Percentiles rank a stretch among this genome's conserved stretches.
These are phyloP conservation scores for Coilia nasus DNA, from an alignment of 2,797 vertebrate genomes.

Conservation along the genomic window DNA sequence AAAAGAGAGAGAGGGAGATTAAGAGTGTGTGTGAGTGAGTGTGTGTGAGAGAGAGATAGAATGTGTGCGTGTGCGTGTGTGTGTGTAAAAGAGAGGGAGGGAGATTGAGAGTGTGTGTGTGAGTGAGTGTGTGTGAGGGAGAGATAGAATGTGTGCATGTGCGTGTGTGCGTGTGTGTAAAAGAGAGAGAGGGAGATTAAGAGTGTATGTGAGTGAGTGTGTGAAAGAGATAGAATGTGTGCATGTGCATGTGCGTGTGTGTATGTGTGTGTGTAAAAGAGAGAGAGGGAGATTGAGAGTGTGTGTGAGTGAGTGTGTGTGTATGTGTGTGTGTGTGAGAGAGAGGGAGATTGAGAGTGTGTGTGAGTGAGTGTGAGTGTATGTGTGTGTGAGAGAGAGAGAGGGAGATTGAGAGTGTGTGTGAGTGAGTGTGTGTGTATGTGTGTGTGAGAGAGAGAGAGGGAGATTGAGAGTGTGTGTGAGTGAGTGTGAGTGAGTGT, in stretches of 20 bases:
- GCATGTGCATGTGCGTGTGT: not conserved
- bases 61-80: not conserved
- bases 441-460: too few species aligned
- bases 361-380: not conserved
- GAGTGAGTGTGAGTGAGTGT: not conserved
- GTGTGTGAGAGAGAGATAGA: constrained; percentile 8
- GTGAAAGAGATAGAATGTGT: not conserved
- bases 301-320: not conserved
- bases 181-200: too few species aligned
- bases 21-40: not conserved
- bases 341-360: too few species aligned
- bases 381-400: not conserved
- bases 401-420: too few species aligned
- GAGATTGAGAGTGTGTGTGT: not conserved
- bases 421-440: not conserved
- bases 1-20: not conserved
- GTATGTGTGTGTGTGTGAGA: constrained; percentile 4
- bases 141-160: not conserved
- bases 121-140: not conserved
- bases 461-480: too few species aligned
- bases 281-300: too few species aligned
- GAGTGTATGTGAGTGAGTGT: not conserved
- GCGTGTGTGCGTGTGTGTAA: not conserved
- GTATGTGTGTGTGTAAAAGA: not conserved
- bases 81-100: not conserved